phyloP scores from a whole-genome alignment of 2,797 vertebrate genomes.

The Sebastes hopkinsi region DNA sequence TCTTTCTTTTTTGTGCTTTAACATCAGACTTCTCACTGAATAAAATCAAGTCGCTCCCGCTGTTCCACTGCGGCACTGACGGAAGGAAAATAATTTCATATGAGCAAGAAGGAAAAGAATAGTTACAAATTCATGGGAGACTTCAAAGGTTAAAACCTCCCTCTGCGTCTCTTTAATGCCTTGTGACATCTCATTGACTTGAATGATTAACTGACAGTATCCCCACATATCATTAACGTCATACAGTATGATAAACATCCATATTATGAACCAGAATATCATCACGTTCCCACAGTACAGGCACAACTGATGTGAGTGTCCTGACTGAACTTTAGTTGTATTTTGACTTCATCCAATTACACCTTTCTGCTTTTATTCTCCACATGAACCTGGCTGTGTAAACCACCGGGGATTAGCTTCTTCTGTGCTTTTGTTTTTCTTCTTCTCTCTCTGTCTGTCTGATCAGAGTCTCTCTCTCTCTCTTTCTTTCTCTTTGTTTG shows the following conservation, averaged over 20 bases:
- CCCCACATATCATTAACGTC: not conserved
- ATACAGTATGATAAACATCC: not conserved
- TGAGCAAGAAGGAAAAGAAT: not conserved
- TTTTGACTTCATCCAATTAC: conserved; percentile 8
- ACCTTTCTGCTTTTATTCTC: not conserved
- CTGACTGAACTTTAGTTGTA: not conserved
- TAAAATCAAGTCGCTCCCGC: conserved; percentile 17
- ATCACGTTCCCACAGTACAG: not conserved
- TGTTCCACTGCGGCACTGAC: not conserved
- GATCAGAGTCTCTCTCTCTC: not conserved
- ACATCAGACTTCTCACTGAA: conserved; percentile 6
- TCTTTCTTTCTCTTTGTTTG: not conserved
- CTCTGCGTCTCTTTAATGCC: not conserved
- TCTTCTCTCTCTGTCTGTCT: not conserved
- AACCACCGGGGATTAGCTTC: not conserved
- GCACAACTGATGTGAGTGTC: no score
- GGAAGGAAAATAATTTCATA: not conserved
- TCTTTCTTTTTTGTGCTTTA: conserved; percentile 5
- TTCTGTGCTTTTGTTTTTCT: not conserved
- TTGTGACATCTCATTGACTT: not conserved
- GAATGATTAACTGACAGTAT: not conserved
- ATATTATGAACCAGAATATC: not conserved
- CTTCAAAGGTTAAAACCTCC: not conserved
- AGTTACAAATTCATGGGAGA: not conserved
- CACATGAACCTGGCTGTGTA: not conserved